Evolutionary conservation across 2,888 invertebrate species (phyloP).

Genomic region (Drosophila nr. fundita): DNA sequence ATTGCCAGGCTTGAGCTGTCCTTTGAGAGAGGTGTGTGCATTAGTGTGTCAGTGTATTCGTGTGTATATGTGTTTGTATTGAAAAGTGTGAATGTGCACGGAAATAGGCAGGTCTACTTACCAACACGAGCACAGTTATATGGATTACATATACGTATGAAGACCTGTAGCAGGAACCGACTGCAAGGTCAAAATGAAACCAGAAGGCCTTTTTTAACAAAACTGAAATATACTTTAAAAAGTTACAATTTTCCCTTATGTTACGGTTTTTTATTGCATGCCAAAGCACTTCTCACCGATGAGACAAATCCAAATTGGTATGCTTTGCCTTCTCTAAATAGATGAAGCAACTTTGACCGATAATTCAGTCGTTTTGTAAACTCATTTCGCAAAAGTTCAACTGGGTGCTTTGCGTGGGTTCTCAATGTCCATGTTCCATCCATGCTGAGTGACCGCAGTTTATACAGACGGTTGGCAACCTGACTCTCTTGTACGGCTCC

Average conservation of each 20-base stretch:
- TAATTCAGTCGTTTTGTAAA: background rate
- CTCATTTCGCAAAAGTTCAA: constrained; percentile 10
- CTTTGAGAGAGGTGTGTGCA: constrained; percentile 25
- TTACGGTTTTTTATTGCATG: background rate
- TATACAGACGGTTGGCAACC: constrained; percentile 69
- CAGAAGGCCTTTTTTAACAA: background rate
- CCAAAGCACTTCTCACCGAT: background rate
- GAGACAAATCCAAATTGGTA: background rate
- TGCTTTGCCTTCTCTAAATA: background rate
- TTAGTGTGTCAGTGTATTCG: constrained; percentile 10
- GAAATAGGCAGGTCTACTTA: constrained; percentile 54
- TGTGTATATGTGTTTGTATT: constrained; percentile 31
- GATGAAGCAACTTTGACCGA: background rate
- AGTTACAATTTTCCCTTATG: background rate
- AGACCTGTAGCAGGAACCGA: constrained; percentile 27
- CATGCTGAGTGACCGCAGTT: constrained; percentile 71
- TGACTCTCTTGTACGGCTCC: constrained; percentile 22
- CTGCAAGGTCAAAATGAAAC: background rate
- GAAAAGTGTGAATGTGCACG: constrained; percentile 64
- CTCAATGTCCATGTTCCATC: constrained; percentile 32
- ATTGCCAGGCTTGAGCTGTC: constrained; percentile 55
- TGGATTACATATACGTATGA: constrained; percentile 7
- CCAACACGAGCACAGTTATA: constrained; percentile 39
- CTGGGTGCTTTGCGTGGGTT: constrained; percentile 25
- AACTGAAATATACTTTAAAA: background rate